Base-by-base conservation (phyloP, 2,888 invertebrate species). In the Pandemis heparana region DNA sequence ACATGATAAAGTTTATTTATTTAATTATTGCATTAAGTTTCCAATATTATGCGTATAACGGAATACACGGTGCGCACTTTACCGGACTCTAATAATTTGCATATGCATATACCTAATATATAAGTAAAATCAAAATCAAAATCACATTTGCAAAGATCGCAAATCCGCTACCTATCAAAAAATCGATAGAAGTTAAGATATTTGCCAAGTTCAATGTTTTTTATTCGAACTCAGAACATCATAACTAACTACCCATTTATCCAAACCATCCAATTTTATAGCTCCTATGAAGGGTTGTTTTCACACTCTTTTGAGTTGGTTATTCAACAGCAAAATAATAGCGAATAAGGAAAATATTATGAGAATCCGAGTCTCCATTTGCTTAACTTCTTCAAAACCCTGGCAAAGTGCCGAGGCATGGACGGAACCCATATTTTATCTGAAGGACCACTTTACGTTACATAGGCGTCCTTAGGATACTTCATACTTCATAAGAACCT, bases 301-400 rank as follows among this genome's bases (percentile, higher is more conserved):
- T 68, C 67, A 72, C 56, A 62, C 62, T 23, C 62, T 18, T 53
- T 56, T 63, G 67, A 46, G 23, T 56, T 18, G 67, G 56, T 67
- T 67, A 12, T 67, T 38, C 63, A 68, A 72, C 53, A 67, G 32
- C 63, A 63, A 48, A 67, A 72, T 64, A 73, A 73, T 64, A 23
- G 73, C 48, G 53, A 53, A 16, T 14, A 16, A n/a, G 53, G 46
- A 73, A 69, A 73, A 73, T 69, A 69, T 72, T 72, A 69, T 64
- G 48, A 41, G 59, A 63, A 68, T 59, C 23, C 39, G 48, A 63
- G 23, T 14, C 39, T 16, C 48, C 63, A 69, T 48, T 73, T 48
- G 32, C 39, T 48, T 32, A 46, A 48, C 41, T 18, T 62, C 16
- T 64, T 43, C n/a, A 12, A 38, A 23, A 46, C 23, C 18, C 32